Conservation (phyloP, 2,797 vertebrate genomes). For the Luscinia megarhynchos region DNA sequence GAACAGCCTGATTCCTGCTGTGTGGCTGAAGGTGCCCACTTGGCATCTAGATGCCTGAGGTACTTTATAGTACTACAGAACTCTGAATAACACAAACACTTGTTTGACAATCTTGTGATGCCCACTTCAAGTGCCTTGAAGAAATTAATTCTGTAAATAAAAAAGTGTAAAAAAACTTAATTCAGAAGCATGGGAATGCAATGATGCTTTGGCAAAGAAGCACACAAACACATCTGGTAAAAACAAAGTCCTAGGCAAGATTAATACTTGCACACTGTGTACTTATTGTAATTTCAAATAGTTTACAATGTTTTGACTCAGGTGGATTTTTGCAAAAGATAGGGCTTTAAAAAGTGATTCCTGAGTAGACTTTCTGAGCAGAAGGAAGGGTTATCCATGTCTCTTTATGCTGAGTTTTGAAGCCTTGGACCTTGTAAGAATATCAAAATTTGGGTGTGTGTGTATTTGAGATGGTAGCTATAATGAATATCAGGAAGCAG, state of each 20-base stretch:
- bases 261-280: not conserved
- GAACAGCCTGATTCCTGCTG: not conserved
- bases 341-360: slow-evolving; percentile 14
- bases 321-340: not conserved
- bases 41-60: not conserved
- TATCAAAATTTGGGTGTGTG: not conserved
- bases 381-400: not conserved
- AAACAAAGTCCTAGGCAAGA: not conserved
- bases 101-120: not conserved
- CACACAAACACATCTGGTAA: not conserved
- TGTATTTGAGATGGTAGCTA: slow-evolving; percentile 38
- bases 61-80: not conserved
- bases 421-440: slow-evolving; percentile 26
- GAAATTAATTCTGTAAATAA: not conserved
- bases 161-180: not conserved
- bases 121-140: not conserved
- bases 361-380: not conserved
- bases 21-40: not conserved
- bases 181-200: not conserved
- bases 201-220: not conserved
- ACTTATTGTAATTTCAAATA: not conserved
- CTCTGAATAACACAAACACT: not conserved
- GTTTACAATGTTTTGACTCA: not conserved
- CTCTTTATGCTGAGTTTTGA: slow-evolving; percentile 24
- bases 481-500: slow-evolving; percentile 11